Percentiles rank a stretch among this genome's conserved stretches.
These are phyloP conservation scores for Grallaria varia DNA, from an alignment of 2,113 vertebrate species.

Conservation along the genomic window DNA sequence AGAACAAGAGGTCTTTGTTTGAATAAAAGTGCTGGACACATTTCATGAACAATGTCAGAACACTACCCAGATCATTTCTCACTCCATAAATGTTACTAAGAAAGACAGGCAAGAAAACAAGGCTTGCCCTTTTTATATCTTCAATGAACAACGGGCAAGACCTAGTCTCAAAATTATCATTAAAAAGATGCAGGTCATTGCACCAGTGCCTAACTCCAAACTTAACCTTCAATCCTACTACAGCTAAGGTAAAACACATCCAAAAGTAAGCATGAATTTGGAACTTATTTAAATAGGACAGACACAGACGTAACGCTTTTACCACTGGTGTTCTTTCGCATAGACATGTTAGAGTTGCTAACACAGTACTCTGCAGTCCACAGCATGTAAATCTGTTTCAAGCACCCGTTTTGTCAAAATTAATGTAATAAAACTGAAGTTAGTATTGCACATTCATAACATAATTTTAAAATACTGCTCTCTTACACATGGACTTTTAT, in stretches of 20 bases:
- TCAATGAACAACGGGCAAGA: neutral
- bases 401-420: conserved; percentile 58
- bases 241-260: neutral
- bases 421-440: conserved; percentile 56
- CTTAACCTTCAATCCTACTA: neutral
- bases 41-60: conserved; percentile 41
- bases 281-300: neutral
- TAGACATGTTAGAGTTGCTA: conserved; percentile 7
- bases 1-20: conserved; percentile 48
- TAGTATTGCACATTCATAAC: conserved; percentile 54
- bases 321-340: conserved; percentile 4
- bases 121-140: conserved; percentile 4
- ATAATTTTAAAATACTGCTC: conserved; percentile 50
- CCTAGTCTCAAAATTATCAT: neutral
- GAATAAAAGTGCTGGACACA: neutral
- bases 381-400: conserved; percentile 14
- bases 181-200: conserved; percentile 23
- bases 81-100: conserved; percentile 68
- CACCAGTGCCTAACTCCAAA: neutral
- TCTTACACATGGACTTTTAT: conserved; percentile 53
- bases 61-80: conserved; percentile 50
- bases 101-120: conserved; percentile 56
- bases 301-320: neutral
- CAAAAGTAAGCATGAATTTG: conserved; percentile 21
- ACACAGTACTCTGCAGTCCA: conserved; percentile 22